Evolutionary conservation across 2,113 vertebrate genomes (phyloP), one percentile per base, ranked within the genome.

Genomic region (Varanus komodoensis): DNA sequence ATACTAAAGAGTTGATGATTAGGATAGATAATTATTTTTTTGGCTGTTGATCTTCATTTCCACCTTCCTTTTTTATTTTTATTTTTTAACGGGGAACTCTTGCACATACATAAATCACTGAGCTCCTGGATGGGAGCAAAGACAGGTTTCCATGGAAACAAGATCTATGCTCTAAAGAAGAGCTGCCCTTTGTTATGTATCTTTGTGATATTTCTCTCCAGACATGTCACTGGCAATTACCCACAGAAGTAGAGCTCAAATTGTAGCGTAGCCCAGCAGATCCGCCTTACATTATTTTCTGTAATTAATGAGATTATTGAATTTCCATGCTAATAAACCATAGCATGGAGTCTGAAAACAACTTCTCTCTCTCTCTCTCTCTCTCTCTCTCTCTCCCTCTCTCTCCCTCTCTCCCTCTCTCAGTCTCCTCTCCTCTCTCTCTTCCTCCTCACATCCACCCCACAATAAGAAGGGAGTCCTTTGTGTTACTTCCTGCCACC

Each of bases 291-390:
- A 95, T 95, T 96, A 96, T 96, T 95, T 96, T 95, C 94, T 94
- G 96, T 96, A 96, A 96, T 96, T 96, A 96, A 96, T 96, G 95
- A 95, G 96, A 96, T 96, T 96, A 96, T 96, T 96, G 96, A 94
- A 96, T 96, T 96, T 95, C 96, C 93, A 95, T 84, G 5, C 93
- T 94, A 95, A 96, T 95, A 96, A 95, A 96, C 93, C 89, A 2
- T 92, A 91, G 93, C 93, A 93, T 94, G 87, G 90, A 95, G 94
- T 96, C 93, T 94, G 95, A 95, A 96, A 96, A 95, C 95, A 96
- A 44, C 92, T 94, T 75, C 89, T 94, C 92, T 96, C 85, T 1
- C 89, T 1, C 32, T 94, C 91, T 83, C 93, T 87, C 74, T 67
- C 75, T 67, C n/a, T 52, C 78, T 50, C 86, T 94, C 91, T 95